Conservation (phyloP, 2,888 invertebrate species). For the Sarcophaga subvicina region DNA sequence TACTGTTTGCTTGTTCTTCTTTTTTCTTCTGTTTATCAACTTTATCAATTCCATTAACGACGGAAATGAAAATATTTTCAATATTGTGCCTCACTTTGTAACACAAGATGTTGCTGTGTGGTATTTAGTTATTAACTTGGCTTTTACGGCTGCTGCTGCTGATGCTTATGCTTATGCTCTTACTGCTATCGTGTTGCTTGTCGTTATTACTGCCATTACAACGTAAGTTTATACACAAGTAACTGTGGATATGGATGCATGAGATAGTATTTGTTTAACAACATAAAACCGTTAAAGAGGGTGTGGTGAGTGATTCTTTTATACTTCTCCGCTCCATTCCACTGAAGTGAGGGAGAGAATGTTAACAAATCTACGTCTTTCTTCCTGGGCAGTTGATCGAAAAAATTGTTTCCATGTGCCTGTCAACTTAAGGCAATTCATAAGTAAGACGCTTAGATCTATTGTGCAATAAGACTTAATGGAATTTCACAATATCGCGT, state of each 20-base stretch:
- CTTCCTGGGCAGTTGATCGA: too few species aligned
- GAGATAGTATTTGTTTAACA: not conserved
- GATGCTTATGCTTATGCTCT: too few species aligned
- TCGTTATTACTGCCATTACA: conserved; percentile 6
- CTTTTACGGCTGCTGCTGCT: not conserved
- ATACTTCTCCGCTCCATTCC: not conserved
- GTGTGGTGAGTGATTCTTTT: not conserved
- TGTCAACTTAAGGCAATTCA: too few species aligned
- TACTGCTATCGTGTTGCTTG: too few species aligned
- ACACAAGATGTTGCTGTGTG: conserved; percentile 4
- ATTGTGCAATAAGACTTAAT: too few species aligned
- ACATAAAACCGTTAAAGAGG: not conserved
- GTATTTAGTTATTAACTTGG: not conserved
- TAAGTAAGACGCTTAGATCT: too few species aligned
- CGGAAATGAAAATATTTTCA: conserved; percentile 49
- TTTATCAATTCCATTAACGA: conserved; percentile 48
- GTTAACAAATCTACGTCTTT: too few species aligned
- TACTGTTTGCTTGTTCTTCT: not conserved
- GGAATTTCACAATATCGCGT: too few species aligned
- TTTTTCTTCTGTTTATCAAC: not conserved
- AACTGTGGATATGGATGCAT: not conserved
- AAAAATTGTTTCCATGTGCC: too few species aligned
- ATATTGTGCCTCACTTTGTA: conserved; percentile 4
- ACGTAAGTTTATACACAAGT: not conserved
- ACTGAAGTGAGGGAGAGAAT: not conserved